These are phyloP conservation scores for Gasteruption jaculator DNA, from an alignment of 2,888 invertebrate species.

Conservation along the genomic window DNA sequence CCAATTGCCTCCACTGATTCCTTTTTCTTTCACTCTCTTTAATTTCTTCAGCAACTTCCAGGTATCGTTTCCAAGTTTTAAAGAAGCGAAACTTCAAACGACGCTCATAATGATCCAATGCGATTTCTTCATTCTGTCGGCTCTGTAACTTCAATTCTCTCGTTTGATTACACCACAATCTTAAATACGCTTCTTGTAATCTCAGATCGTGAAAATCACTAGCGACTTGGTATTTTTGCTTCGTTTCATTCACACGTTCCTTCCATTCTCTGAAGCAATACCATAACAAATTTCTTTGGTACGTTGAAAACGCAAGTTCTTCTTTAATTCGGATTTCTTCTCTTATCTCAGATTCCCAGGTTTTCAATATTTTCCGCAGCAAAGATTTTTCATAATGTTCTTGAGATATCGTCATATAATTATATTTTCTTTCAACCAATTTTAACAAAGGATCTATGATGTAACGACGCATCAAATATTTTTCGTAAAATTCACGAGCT, in stretches of 20 bases:
- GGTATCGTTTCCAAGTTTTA: slow-evolving; percentile 35
- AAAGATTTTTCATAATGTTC: slow-evolving; percentile 55
- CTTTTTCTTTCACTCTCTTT: slow-evolving; percentile 39
- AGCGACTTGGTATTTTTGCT: slow-evolving; percentile 64
- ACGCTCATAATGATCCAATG: slow-evolving; percentile 26
- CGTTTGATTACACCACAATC: slow-evolving; percentile 53
- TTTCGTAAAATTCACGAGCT: slow-evolving; percentile 37
- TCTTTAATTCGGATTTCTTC: slow-evolving; percentile 24
- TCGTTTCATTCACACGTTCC: slow-evolving; percentile 22
- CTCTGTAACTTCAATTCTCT: slow-evolving; percentile 46
- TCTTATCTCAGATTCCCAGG: slow-evolving; percentile 54
- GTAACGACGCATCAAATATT: slow-evolving; percentile 36
- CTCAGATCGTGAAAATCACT: slow-evolving; percentile 68
- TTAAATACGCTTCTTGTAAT: slow-evolving; percentile 55
- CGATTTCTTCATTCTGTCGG: slow-evolving; percentile 28
- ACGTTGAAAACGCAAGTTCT: slow-evolving; percentile 27
- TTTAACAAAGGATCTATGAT: slow-evolving; percentile 33
- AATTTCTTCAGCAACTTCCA: slow-evolving; percentile 32
- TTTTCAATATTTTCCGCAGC: slow-evolving; percentile 50
- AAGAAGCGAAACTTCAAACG: slow-evolving; percentile 32
- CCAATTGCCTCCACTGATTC: slow-evolving; percentile 39
- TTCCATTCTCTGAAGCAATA: slow-evolving; percentile 33
- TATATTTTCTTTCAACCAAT: slow-evolving; percentile 32
- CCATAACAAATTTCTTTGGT: slow-evolving; percentile 32
- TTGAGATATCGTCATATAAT: slow-evolving; percentile 53